A percentile compares a stretch with the other conserved stretches of the same genome.
Conservation (phyloP, 2,888 invertebrate genomes). For the Chamaedrilus cognettii region DNA sequence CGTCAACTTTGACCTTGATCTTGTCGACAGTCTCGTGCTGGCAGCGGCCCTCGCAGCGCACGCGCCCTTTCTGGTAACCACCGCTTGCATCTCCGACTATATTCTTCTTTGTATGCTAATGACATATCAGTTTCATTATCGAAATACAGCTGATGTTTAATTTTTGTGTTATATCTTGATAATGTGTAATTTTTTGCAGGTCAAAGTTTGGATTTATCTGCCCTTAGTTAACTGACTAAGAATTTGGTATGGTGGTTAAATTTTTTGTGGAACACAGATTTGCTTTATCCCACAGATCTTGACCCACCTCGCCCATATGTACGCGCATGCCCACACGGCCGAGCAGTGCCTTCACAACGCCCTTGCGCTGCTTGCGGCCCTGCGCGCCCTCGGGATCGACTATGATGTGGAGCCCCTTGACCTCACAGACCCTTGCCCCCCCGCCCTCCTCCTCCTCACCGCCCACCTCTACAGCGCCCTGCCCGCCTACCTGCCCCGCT, state of each 20-base stretch:
- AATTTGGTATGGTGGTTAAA: too few species aligned
- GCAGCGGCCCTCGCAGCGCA: conserved; percentile 58
- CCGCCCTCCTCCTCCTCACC: conserved; percentile 54
- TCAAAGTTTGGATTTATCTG: too few species aligned
- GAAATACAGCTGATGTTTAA: too few species aligned
- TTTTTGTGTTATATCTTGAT: too few species aligned
- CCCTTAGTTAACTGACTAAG: too few species aligned
- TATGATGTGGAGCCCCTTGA: conserved; percentile 60
- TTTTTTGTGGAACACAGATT: too few species aligned
- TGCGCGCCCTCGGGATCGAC: conserved; percentile 56
- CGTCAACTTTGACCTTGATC: conserved; percentile 60
- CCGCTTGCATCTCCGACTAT: too few species aligned
- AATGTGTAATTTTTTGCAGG: too few species aligned
- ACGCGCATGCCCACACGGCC: conserved; percentile 54
- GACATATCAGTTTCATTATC: too few species aligned
- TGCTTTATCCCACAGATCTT: conserved; percentile 45
- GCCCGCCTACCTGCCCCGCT: conserved; percentile 56
- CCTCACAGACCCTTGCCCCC: conserved; percentile 59
- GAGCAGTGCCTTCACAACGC: conserved; percentile 58
- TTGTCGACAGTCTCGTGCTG: conserved; percentile 59
- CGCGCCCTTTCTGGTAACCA: conserved; percentile 59
- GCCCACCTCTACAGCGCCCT: conserved; percentile 52
- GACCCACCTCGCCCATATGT: conserved; percentile 55
- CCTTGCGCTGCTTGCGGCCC: conserved; percentile 53
- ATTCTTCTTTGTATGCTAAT: too few species aligned